Evolutionary conservation across 2,113 vertebrate species (phyloP).

Genomic region (Carassius gibelio): DNA sequence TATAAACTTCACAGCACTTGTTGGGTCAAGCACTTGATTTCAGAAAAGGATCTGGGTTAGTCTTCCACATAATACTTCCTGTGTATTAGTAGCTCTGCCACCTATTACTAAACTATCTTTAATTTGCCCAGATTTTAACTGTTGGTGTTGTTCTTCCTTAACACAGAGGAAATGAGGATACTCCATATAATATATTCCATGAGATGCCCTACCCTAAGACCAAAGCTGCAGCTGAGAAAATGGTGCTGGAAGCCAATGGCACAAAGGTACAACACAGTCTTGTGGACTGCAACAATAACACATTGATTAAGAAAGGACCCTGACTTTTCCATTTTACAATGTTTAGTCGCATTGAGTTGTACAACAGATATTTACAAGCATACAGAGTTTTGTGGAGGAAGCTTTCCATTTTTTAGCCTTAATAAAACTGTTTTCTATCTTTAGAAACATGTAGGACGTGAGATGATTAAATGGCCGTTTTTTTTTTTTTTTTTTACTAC

Average conservation of each 20-base stretch:
- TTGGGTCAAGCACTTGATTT: neutral
- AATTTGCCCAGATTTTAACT: neutral
- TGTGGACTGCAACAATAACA: neutral
- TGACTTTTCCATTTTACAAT: neutral
- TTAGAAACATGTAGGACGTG: no score
- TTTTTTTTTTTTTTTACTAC: neutral
- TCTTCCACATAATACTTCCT: neutral
- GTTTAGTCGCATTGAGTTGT: neutral
- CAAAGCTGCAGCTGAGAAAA: slow-evolving; percentile 79
- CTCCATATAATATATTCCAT: slow-evolving; percentile 74
- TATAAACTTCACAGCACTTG: neutral
- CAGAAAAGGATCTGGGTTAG: neutral
- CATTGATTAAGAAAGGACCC: neutral
- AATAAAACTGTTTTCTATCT: neutral
- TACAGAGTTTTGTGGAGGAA: neutral
- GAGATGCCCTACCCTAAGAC: slow-evolving; percentile 79
- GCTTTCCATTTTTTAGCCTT: no score
- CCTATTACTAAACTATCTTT: neutral
- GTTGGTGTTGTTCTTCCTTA: neutral
- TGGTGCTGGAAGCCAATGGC: slow-evolving; percentile 81
- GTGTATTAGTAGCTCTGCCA: neutral
- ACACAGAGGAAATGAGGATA: slow-evolving; percentile 82
- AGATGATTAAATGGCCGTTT: neutral
- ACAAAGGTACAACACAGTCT: slow-evolving; percentile 70
- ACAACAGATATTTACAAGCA: neutral